phyloP scores from a whole-genome alignment of 2,113 vertebrate genomes.

The Triplophysa tibetana region DNA sequence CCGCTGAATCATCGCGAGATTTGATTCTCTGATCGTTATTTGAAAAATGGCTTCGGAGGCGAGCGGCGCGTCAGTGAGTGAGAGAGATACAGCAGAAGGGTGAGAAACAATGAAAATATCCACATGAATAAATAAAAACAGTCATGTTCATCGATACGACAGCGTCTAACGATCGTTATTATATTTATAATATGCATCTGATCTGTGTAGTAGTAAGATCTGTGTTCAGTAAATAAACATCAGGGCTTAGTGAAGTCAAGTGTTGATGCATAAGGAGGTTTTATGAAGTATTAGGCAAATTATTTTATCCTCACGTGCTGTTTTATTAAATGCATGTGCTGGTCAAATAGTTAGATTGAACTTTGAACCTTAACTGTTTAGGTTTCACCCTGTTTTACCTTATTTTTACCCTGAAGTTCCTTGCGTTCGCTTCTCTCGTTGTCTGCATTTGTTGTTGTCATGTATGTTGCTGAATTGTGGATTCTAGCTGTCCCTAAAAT shows the following conservation, averaged over 20 bases:
- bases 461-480: too few species aligned
- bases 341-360: not conserved
- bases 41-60: slow-evolving; percentile 75
- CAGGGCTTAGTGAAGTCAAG: not conserved
- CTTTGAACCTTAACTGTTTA: not conserved
- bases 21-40: slow-evolving; percentile 53
- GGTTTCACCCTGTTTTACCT: not conserved
- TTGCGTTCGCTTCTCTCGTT: too few species aligned
- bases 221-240: not conserved
- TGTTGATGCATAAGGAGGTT: not conserved
- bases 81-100: slow-evolving; percentile 66
- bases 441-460: too few species aligned
- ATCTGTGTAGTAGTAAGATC: not conserved
- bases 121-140: rapidly evolving
- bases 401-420: too few species aligned
- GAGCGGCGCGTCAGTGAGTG: slow-evolving; percentile 51
- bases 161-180: not conserved
- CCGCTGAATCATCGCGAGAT: slow-evolving; percentile 61
- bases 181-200: not conserved
- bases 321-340: not conserved
- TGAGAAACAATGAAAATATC: slow-evolving; percentile 40
- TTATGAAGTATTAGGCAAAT: not conserved
- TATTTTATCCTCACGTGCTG: not conserved
- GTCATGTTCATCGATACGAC: not conserved
- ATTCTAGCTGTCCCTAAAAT: too few species aligned